phyloP scores from a whole-genome alignment of 2,888 invertebrate genomes.

The Rambutsinella grinnellia region DNA sequence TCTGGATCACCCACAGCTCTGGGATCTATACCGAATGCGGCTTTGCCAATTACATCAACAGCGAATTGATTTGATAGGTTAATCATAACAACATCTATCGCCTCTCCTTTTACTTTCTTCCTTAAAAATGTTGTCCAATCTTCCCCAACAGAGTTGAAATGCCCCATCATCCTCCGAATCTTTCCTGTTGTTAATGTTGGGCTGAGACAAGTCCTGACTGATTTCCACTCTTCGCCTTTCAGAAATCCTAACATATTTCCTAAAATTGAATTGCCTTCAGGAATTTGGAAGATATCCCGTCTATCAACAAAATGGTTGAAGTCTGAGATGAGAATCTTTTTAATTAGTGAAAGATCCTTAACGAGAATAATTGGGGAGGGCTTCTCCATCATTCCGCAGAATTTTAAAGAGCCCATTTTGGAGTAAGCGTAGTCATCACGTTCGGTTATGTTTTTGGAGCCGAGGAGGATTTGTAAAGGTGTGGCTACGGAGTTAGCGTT shows the following conservation, averaged over 20 bases:
- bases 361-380: background rate
- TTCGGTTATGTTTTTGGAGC: too few species aligned
- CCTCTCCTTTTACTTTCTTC: background rate
- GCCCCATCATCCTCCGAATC: background rate
- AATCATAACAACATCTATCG: background rate
- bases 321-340: conserved; percentile 6
- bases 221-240: conserved; percentile 15
- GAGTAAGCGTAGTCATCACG: conserved; percentile 2
- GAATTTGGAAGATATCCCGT: background rate
- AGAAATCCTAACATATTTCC: conserved; percentile 1
- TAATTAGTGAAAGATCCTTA: conserved; percentile 11
- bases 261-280: background rate
- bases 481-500: too few species aligned
- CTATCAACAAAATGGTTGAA: conserved; percentile 33
- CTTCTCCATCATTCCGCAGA: background rate
- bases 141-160: background rate
- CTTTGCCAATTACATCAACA: background rate
- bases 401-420: background rate
- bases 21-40: background rate
- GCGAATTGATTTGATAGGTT: background rate
- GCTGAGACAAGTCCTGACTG: background rate
- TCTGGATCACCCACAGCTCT: background rate
- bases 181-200: conserved; percentile 15
- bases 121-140: background rate
- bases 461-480: too few species aligned